Evolutionary conservation across 2,888 invertebrate genomes (phyloP).

Genomic region (Drosophila multiciliata): DNA sequence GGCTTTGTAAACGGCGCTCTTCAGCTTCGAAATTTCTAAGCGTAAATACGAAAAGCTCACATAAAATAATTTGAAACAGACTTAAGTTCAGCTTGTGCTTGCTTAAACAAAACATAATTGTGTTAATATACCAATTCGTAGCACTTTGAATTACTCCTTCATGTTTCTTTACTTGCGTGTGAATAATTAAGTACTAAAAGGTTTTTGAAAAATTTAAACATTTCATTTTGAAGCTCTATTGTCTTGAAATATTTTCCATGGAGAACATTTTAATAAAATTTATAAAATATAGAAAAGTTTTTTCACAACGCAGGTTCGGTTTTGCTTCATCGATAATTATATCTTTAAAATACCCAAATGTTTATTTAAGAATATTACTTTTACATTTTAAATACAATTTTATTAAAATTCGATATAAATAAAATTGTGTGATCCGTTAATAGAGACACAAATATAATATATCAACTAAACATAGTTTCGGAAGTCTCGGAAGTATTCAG

Average conservation of each 20-base stretch:
- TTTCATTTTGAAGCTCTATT: neutral
- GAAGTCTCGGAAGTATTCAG: neutral
- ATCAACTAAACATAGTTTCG: neutral
- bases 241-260: neutral
- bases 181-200: neutral
- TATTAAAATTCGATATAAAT: neutral
- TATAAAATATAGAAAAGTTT: neutral
- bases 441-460: neutral
- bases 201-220: neutral
- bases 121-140: constrained; percentile 17
- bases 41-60: constrained; percentile 32
- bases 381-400: neutral
- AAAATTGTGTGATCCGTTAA: neutral
- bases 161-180: neutral
- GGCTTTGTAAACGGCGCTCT: constrained; percentile 54
- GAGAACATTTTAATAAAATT: neutral
- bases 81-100: neutral
- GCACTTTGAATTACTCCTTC: neutral
- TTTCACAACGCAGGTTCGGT: neutral
- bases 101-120: constrained; percentile 1
- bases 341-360: neutral
- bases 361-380: neutral
- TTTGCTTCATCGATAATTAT: neutral
- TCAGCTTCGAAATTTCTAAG: constrained; percentile 43
- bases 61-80: constrained; percentile 12